A percentile compares a stretch with the other conserved stretches of the same genome.
Conservation (phyloP, 2,797 vertebrate genomes). For the Garrulus glandarius region DNA sequence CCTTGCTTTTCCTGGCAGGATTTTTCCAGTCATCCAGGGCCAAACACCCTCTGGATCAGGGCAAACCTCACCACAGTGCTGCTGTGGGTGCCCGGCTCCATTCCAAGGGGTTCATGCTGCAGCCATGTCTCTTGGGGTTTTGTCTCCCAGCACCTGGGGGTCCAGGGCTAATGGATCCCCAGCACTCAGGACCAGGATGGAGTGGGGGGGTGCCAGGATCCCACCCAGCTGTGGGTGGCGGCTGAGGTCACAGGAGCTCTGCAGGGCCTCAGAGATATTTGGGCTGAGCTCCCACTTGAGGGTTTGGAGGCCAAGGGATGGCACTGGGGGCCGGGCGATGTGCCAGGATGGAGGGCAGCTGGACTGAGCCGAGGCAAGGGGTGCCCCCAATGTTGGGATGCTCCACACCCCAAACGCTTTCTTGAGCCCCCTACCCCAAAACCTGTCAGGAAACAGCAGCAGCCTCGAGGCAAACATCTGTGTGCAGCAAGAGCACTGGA, state of each 20-base stretch:
- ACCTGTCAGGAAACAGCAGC: not conserved
- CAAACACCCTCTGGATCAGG: not conserved
- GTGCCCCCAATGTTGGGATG: rapidly evolving
- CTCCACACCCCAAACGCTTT: not conserved
- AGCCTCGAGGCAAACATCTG: not conserved
- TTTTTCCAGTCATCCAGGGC: not conserved
- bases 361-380: not conserved
- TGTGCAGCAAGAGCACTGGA: not conserved
- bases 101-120: rapidly evolving
- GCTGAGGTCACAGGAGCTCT: not conserved
- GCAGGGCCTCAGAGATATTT: not conserved
- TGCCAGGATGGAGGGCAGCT: not conserved
- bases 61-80: rapidly evolving
- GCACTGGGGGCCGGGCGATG: rapidly evolving
- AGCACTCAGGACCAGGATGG: not conserved
- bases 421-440: not conserved
- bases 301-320: not conserved
- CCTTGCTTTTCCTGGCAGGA: not conserved
- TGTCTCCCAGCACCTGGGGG: not conserved
- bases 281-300: not conserved
- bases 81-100: rapidly evolving
- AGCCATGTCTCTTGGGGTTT: not conserved
- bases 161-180: not conserved
- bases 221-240: not conserved
- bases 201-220: not conserved